These are phyloP conservation scores for Poeciliopsis gracilis DNA, from an alignment of 2,797 vertebrate species.

Conservation along the genomic window DNA sequence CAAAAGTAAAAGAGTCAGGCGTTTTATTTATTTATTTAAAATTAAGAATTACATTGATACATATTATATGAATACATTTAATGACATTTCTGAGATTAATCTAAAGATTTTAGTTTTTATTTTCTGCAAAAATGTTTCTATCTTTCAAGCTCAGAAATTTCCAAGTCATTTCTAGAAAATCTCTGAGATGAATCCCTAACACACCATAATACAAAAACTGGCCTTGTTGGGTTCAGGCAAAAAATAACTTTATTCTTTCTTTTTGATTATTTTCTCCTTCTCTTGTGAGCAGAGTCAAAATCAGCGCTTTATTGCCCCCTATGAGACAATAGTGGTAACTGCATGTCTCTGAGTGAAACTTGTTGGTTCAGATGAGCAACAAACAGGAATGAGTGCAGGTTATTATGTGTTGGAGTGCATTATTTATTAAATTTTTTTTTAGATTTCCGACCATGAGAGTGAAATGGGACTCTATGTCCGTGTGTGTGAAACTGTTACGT, in stretches of 20 bases:
- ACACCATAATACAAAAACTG: neutral
- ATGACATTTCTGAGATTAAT: no score
- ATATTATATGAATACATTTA: no score
- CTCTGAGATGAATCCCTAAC: no score
- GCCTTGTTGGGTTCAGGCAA: neutral
- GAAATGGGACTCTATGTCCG: neutral
- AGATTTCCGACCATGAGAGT: neutral
- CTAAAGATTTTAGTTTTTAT: no score
- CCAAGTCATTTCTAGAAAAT: no score
- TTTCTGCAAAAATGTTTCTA: no score
- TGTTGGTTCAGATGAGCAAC: neutral
- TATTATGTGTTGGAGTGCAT: neutral
- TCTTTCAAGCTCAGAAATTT: no score
- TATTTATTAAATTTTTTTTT: neutral
- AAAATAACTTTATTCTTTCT: neutral
- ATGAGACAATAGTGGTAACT: neutral
- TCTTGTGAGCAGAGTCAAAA: neutral
- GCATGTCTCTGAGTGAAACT: neutral
- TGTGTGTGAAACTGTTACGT: neutral
- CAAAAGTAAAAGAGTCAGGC: no score
- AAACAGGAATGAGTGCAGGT: neutral
- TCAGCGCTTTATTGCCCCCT: neutral
- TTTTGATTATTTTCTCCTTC: neutral
- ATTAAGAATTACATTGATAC: neutral
- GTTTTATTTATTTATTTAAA: neutral